phyloP scores from a whole-genome alignment of 2,113 vertebrate genomes.

The Maccullochella peelii region DNA sequence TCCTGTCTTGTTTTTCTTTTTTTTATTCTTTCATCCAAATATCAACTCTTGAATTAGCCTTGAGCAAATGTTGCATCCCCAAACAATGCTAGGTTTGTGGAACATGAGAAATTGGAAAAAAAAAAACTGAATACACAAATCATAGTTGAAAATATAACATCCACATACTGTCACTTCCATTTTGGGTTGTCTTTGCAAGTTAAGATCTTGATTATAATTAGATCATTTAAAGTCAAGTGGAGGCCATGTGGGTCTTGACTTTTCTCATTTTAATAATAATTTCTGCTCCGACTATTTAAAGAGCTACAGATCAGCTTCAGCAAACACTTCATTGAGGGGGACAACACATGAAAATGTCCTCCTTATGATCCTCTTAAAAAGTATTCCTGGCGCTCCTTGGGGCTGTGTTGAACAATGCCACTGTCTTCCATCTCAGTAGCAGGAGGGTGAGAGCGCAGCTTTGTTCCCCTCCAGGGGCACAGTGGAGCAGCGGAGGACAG shows the following conservation, averaged over 20 bases:
- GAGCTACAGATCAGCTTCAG: constrained; percentile 24
- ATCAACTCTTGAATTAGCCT: constrained; percentile 17
- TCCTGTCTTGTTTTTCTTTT: constrained; percentile 15
- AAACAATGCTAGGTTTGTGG: background rate
- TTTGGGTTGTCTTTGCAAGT: background rate
- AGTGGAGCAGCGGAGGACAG: constrained; percentile 24
- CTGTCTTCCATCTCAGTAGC: constrained; percentile 41
- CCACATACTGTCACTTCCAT: background rate
- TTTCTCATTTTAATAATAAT: background rate
- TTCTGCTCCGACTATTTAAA: background rate
- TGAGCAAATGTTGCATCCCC: background rate
- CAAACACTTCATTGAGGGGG: constrained; percentile 17
- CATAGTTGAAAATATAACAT: background rate
- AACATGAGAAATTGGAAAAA: background rate
- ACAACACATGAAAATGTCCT: background rate
- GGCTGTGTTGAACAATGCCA: constrained; percentile 58
- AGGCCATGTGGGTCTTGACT: background rate
- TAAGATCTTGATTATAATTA: background rate
- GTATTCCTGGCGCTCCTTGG: constrained; percentile 19
- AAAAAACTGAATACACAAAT: background rate
- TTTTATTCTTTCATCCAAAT: constrained; percentile 14
- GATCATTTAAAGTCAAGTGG: background rate
- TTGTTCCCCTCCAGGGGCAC: background rate
- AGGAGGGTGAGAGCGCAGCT: constrained; percentile 18
- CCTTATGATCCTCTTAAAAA: constrained; percentile 31